Evolutionary conservation across 2,888 invertebrate species (phyloP), one percentile per base, ranked within the genome.

Genomic region (Archips xylosteana): DNA sequence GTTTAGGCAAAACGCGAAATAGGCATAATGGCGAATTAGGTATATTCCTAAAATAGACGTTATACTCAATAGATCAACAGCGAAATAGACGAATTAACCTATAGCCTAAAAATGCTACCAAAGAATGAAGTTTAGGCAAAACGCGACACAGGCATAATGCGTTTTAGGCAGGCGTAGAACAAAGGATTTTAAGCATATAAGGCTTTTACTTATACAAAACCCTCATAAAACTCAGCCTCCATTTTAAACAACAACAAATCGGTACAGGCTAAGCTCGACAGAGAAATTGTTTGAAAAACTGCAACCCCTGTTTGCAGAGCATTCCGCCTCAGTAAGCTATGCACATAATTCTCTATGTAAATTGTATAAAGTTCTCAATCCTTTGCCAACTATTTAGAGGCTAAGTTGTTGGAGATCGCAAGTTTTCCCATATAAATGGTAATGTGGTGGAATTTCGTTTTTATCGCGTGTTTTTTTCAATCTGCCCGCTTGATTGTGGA

Each of bases 361-460:
- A 85, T 80, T 74, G 54, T 77, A 78, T 80, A 80, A 77, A 75
- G 72, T 77, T 79, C 82, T 78, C 86, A 87, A 87, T 87, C 82
- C 80, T 84, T 84, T 84, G 86, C 78, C 85, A 82, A 86, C 86
- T 86, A 86, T 80, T 79, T 73, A 73, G 73, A 79, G 79, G 82
- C 78, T 81, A 85, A 87, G 84, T 87, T 83, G 81, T 82, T 82
- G 79, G 80, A 81, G 82, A 75, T 80, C 83, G 64, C 84, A 90
- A 91, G 86, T 91, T 91, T 85, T 82, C 79, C 90, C 83, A 91
- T 91, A 90, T 90, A 91, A 90, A 91, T 91, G 91, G 86, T 87
- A 91, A 91, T 91, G 87, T 85, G 77, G 70, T 70, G 75, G 79
- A 79, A 80, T 79, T 76, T 77, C 75, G 77, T 82, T 82, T 81